Base-by-base conservation (phyloP, 35 echinoderm and acorn worm species). In the Ophiothrix spiculata region DNA sequence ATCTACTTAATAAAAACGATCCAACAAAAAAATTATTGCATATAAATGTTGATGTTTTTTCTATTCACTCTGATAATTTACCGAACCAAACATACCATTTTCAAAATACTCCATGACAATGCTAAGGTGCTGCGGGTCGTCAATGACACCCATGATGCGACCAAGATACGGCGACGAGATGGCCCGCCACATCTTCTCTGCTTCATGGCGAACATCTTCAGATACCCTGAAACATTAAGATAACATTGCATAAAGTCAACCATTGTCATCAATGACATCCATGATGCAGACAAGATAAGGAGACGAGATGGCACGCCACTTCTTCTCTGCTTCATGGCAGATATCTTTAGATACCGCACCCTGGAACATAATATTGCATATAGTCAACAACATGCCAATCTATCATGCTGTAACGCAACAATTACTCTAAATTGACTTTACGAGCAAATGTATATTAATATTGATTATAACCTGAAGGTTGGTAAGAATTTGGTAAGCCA, bases 31-130 rank as follows among this genome's bases (percentile, higher is more conserved):
- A n/a, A n/a, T n/a, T n/a, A n/a, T n/a, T n/a, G n/a, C n/a, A n/a
- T n/a, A n/a, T n/a, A n/a, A n/a, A n/a, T n/a, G n/a, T n/a, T n/a
- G n/a, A n/a, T n/a, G n/a, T n/a, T n/a, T n/a, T n/a, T n/a, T n/a
- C n/a, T n/a, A n/a, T n/a, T n/a, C n/a, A n/a, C n/a, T n/a, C n/a
- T n/a, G n/a, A n/a, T n/a, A n/a, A n/a, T n/a, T n/a, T n/a, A n/a
- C n/a, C n/a, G n/a, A n/a, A n/a, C n/a, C n/a, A n/a, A 6, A 69
- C 8, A 25, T 69, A 69, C 60, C 60, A n/a, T 69, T 69, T 69
- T 69, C 60, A 69, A 69, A 69, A 25, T 69, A 69, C 60, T 69
- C 60, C 60, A 69, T 69, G 60, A 69, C 60, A 69, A 69, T 69
- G 60, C 60, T 69, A 25, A 69, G 60, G 29, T 69, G 60, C 29